Base-by-base conservation (phyloP, 2,888 invertebrate genomes). In the Myopa tessellatipennis region DNA sequence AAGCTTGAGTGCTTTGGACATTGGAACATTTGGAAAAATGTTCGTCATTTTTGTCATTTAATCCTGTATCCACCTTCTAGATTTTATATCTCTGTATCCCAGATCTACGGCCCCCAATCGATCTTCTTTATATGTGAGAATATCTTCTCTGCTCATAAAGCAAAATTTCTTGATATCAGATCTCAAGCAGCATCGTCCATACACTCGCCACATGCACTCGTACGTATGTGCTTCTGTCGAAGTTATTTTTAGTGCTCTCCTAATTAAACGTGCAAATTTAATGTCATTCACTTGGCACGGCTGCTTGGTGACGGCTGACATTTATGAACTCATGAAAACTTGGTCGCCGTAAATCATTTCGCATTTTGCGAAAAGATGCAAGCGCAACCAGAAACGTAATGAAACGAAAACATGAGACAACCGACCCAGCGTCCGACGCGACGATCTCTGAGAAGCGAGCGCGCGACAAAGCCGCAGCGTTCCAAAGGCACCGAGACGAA, bases 321-420 rank as follows among this genome's bases (percentile, higher is more conserved):
- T 82, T 80, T 82, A 82, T 82, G 82, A 82, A 82, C 81, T 82
- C 81, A 79, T 80, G 82, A 80, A 79, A 80, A 80, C 79, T 80
- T 75, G 63, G 61, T 74, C 75, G 80, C 80, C 81, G 81, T 82
- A 82, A 82, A 82, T 82, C 82, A 82, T 82, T 80, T 77, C 81
- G 79, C 18, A 70, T 70, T 55, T 18, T 50, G 50, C 55, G 12
- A 26, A 70, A 16, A 55, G 18, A 65, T 36, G 14, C 34, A 38
- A 38, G 12, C 34, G 36, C 65, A 65, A 50, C 8, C 3, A 18
- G 18, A 69, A 26, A 45, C 3, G 72, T 40, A 73, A 73, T 61
- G 61, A 40, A 63, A 73, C 61, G 61, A 40, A 45, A 73, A 50
- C 4, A 72, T 40, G 16, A 61, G 40, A 73, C 50, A 73, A 2